A percentile compares a stretch with the other conserved stretches of the same genome.
phyloP scores from a whole-genome alignment of 2,888 invertebrate species.

The Caenorhabditis virilis region DNA sequence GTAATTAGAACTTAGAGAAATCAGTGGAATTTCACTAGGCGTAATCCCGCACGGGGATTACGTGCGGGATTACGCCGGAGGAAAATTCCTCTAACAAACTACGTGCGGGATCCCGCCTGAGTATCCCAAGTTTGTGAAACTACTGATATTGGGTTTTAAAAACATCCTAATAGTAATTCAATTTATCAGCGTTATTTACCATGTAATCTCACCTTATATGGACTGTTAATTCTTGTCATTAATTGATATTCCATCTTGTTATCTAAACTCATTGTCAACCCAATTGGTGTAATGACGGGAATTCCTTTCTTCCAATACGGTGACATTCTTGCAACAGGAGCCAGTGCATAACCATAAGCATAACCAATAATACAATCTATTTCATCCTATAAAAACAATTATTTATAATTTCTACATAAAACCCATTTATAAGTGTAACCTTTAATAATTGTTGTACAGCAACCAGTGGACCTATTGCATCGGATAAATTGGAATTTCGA shows the following conservation, averaged over 20 bases:
- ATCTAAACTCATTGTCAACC: slow-evolving; percentile 80
- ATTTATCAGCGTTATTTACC: background rate
- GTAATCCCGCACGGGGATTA: too few relatives aligned
- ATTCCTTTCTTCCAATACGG: slow-evolving; percentile 70
- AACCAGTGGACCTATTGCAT: slow-evolving; percentile 66
- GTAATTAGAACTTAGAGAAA: too few relatives aligned
- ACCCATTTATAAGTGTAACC: slow-evolving; percentile 1
- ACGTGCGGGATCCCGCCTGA: too few relatives aligned
- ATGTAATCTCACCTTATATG: slow-evolving; percentile 72
- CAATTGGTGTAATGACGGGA: slow-evolving; percentile 82
- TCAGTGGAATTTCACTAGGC: too few relatives aligned
- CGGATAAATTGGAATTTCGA: slow-evolving; percentile 58
- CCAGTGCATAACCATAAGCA: slow-evolving; percentile 61
- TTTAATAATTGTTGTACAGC: slow-evolving; percentile 59
- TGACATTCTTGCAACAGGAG: slow-evolving; percentile 65
- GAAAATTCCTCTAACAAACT: too few relatives aligned
- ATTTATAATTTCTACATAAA: background rate
- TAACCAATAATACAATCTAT: slow-evolving; percentile 67
- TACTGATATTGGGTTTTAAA: too few relatives aligned
- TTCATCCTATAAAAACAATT: slow-evolving; percentile 8
- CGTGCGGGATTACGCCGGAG: too few relatives aligned
- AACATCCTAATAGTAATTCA: too few relatives aligned
- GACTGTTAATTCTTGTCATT: slow-evolving; percentile 83
- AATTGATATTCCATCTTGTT: slow-evolving; percentile 78
- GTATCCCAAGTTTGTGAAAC: too few relatives aligned